Evolutionary conservation across 2,888 invertebrate genomes (phyloP).

Genomic region (Drosophila neonasuta): DNA sequence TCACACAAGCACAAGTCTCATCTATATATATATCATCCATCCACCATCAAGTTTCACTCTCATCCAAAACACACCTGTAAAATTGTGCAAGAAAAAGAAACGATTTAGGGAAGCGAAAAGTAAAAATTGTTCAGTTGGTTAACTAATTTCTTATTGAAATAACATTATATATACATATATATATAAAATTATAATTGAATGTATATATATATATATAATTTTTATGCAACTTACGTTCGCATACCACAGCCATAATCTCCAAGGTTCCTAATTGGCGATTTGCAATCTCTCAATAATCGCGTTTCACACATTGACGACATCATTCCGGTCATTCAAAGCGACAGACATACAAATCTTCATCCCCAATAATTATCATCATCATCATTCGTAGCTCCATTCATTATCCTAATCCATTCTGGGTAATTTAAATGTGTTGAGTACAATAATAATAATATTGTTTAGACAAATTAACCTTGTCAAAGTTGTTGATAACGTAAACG

Average conservation of each 20-base stretch:
- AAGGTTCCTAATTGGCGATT: slow-evolving; percentile 41
- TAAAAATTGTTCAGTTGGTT: slow-evolving; percentile 14
- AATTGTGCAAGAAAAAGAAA: slow-evolving; percentile 36
- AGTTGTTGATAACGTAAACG: slow-evolving; percentile 18
- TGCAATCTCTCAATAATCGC: slow-evolving; percentile 17
- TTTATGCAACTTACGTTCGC: slow-evolving; percentile 66
- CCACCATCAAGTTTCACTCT: slow-evolving; percentile 50
- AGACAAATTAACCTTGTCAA: slow-evolving; percentile 46
- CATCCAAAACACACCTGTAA: slow-evolving; percentile 40
- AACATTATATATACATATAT: slow-evolving; percentile 5
- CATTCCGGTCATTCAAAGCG: slow-evolving; percentile 28
- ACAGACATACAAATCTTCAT: slow-evolving; percentile 28
- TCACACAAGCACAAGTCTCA: slow-evolving; percentile 50
- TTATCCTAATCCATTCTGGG: slow-evolving; percentile 49
- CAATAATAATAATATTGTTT: not conserved
- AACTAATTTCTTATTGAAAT: slow-evolving; percentile 21
- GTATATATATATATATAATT: slow-evolving; percentile 2
- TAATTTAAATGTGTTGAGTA: slow-evolving; percentile 32
- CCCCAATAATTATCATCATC: slow-evolving; percentile 8
- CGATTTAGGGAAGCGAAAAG: slow-evolving; percentile 21
- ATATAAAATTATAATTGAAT: slow-evolving; percentile 15
- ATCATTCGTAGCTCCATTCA: slow-evolving; percentile 33
- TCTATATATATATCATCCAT: slow-evolving; percentile 31
- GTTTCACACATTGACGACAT: slow-evolving; percentile 27
- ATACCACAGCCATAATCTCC: slow-evolving; percentile 61